Conservation (phyloP, 2,888 invertebrate species). For the Acanthosepion pharaonis region DNA sequence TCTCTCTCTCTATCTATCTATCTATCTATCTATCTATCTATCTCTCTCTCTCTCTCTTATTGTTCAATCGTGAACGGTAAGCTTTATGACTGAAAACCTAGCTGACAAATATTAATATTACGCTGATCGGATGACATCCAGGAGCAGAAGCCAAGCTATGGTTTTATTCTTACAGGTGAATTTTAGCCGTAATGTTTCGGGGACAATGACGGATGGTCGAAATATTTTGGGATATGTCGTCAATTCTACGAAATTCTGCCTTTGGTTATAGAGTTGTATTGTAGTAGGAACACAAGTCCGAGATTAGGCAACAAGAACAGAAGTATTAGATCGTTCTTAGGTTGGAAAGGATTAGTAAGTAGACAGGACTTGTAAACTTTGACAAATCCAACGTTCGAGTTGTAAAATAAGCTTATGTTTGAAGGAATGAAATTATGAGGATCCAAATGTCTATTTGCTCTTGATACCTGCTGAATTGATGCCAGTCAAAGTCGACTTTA, state of each 20-base stretch:
- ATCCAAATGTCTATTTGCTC: neutral
- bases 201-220: neutral
- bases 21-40: too few relatives aligned
- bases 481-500: neutral
- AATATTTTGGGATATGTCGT: neutral
- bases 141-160: too few relatives aligned
- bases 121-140: too few relatives aligned
- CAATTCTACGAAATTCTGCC: neutral
- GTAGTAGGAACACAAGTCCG: neutral
- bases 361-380: neutral
- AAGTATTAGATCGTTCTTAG: neutral
- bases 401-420: neutral
- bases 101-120: too few relatives aligned
- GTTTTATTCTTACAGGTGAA: too few relatives aligned
- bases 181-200: too few relatives aligned
- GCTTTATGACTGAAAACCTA: too few relatives aligned
- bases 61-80: too few relatives aligned
- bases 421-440: neutral
- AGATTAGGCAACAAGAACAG: neutral
- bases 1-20: too few relatives aligned
- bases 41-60: too few relatives aligned
- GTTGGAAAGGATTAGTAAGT: neutral
- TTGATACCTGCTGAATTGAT: neutral
- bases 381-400: neutral
- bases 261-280: neutral